Conservation (phyloP, 1,140 invertebrate species). For the Lethocerus indicus region DNA sequence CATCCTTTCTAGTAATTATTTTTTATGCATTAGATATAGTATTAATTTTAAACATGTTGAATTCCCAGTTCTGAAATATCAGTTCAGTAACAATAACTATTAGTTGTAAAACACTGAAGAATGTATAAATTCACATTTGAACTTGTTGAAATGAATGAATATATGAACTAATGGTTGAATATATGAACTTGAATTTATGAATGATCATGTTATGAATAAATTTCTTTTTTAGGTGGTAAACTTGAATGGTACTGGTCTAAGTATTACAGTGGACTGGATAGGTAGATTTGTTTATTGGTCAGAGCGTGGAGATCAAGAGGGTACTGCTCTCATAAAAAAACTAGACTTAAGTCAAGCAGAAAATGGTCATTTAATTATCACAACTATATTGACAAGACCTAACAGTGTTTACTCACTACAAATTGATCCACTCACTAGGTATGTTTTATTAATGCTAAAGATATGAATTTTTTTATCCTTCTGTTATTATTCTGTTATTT, state of each 20-base stretch:
- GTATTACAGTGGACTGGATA: slow-evolving; percentile 72
- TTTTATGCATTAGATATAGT: no score
- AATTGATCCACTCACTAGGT: slow-evolving; percentile 42
- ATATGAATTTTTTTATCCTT: neutral
- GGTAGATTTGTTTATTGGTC: slow-evolving; percentile 64
- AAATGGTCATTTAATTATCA: slow-evolving; percentile 1
- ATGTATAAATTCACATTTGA: no score
- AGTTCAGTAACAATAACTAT: no score
- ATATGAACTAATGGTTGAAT: no score
- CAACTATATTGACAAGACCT: slow-evolving; percentile 9
- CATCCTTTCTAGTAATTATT: no score
- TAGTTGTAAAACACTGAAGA: no score
- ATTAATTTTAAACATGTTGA: no score
- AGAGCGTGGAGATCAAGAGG: slow-evolving; percentile 32
- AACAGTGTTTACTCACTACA: slow-evolving; percentile 41
- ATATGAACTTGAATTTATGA: no score
- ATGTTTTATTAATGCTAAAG: neutral
- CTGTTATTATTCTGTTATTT: neutral
- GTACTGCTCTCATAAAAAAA: slow-evolving; percentile 11
- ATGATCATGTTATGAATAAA: no score
- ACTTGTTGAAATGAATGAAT: no score
- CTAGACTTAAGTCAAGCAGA: slow-evolving; percentile 10
- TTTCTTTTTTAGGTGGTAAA: slow-evolving; percentile 32
- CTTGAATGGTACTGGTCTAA: slow-evolving; percentile 43
- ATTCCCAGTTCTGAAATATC: no score